phyloP scores from a whole-genome alignment of 2,888 invertebrate species.

The Brachylomia viminalis region DNA sequence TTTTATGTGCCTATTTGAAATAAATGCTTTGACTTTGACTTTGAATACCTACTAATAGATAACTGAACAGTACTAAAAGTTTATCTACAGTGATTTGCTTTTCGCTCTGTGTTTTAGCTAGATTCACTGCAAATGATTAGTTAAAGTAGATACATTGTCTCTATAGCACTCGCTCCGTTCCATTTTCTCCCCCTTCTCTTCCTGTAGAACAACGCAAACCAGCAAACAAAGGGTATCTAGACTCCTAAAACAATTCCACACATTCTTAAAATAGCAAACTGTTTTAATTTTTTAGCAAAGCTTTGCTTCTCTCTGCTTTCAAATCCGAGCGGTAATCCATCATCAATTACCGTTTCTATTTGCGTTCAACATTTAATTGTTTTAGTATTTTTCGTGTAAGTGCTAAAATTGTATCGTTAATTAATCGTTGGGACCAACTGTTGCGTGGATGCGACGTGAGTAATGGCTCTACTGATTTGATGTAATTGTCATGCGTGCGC shows the following conservation, averaged over 20 bases:
- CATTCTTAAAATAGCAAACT: constrained; percentile 13
- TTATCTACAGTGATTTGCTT: neutral
- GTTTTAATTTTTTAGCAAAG: constrained; percentile 29
- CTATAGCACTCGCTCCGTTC: neutral
- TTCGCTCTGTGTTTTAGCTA: too few species aligned
- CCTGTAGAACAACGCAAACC: neutral
- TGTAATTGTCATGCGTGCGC: constrained; percentile 85
- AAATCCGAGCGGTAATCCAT: constrained; percentile 53
- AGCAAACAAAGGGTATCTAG: neutral
- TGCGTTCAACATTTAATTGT: constrained; percentile 66
- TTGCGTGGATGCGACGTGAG: constrained; percentile 84
- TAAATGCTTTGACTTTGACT: too few species aligned
- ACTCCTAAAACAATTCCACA: neutral
- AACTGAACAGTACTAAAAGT: neutral
- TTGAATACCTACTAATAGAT: neutral
- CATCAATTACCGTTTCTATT: constrained; percentile 70
- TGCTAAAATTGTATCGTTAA: constrained; percentile 83
- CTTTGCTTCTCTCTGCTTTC: constrained; percentile 36
- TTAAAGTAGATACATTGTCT: neutral
- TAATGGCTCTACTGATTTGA: constrained; percentile 84
- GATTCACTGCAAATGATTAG: neutral
- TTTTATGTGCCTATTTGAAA: too few species aligned
- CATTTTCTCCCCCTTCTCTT: neutral
- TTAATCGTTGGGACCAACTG: constrained; percentile 82
- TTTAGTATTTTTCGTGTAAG: constrained; percentile 75